Evolutionary conservation across 2,797 vertebrate genomes (phyloP), one percentile per base, ranked within the genome.

Genomic region (Molossus molossus): DNA sequence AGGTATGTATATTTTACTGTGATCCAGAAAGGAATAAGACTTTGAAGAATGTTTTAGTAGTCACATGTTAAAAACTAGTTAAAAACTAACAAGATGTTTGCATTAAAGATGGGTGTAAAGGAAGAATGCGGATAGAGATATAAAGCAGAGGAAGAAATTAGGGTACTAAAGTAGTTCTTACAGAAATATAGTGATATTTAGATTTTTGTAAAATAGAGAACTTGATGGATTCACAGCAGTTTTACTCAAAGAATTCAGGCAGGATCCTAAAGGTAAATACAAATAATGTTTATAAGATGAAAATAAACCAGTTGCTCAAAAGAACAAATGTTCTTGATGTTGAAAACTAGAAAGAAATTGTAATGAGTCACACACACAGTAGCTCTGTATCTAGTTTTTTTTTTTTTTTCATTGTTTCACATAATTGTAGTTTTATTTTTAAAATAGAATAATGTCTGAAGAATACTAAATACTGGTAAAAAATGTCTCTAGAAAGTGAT

Each of bases 41-140:
- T 53, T 75, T 33, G 58, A 21, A 76, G 58, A 93, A 64, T 72
- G 62, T n/a, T 62, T 85, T 5, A 45, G 40, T 85, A 85, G 65
- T 88, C 29, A 33, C 29, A 45, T 60, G 27, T 84, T 87, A 77
- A 60, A 94, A 93, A 23, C 40, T n/a, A 62, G 27, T 84, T 87
- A 77, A 60, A 94, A 93, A 23, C 40, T n/a, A 62, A 14, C 45
- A 94, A n/a, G 29, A 75, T 76, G 60, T 85, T 89, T 91, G 13
- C 37, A 45, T 70, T 69, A 85, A 58, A 91, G 48, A 25, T 64
- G 25, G 37, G 50, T 91, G 15, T 55, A 84, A 91, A 62, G 87
- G 53, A 45, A 72, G 58, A 40, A n/a, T 33, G 60, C 69, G 85
- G 25, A 23, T 70, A 93, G 60, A 87, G 4, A 29, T 53, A 67